phyloP scores from a whole-genome alignment of 37 sponge, comb jelly and placozoan species.

The Haliclona indistincta region DNA sequence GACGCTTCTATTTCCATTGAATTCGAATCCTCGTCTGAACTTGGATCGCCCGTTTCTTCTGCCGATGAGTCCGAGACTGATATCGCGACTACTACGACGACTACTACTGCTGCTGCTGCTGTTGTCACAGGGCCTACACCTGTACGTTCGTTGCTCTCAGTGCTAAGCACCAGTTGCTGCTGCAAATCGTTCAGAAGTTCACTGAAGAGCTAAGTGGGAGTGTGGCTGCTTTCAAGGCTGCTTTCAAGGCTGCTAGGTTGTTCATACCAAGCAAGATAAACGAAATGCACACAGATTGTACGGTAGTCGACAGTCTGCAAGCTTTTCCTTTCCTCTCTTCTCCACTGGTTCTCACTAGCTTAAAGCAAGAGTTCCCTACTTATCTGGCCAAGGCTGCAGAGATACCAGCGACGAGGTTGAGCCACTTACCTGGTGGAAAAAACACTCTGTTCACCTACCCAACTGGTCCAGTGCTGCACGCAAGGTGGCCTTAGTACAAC shows the following conservation, averaged over 20 bases:
- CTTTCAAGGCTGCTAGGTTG: conserved; percentile 19
- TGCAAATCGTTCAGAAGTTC: too few relatives aligned
- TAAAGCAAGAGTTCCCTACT: conserved; percentile 14
- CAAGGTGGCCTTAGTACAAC: conserved; percentile 8
- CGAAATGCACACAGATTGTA: conserved; percentile 2
- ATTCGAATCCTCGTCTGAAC: too few relatives aligned
- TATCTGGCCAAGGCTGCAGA: conserved; percentile 15
- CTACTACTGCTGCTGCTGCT: too few relatives aligned
- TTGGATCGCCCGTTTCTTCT: too few relatives aligned
- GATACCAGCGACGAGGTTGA: not conserved
- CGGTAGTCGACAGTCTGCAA: not conserved
- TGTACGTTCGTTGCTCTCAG: too few relatives aligned
- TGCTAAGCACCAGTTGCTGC: too few relatives aligned
- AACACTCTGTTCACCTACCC: not conserved
- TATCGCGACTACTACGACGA: too few relatives aligned
- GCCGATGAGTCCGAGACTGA: too few relatives aligned
- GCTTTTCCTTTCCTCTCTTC: conserved; percentile 19
- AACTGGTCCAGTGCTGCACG: not conserved
- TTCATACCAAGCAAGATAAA: not conserved
- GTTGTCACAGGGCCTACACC: too few relatives aligned
- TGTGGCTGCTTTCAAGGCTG: too few relatives aligned
- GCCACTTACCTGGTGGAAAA: not conserved
- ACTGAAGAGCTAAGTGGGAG: too few relatives aligned
- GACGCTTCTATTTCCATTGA: too few relatives aligned
- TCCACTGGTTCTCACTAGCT: not conserved